phyloP scores from a whole-genome alignment of 2,797 vertebrate genomes.

The Phrynocephalus forsythii region DNA sequence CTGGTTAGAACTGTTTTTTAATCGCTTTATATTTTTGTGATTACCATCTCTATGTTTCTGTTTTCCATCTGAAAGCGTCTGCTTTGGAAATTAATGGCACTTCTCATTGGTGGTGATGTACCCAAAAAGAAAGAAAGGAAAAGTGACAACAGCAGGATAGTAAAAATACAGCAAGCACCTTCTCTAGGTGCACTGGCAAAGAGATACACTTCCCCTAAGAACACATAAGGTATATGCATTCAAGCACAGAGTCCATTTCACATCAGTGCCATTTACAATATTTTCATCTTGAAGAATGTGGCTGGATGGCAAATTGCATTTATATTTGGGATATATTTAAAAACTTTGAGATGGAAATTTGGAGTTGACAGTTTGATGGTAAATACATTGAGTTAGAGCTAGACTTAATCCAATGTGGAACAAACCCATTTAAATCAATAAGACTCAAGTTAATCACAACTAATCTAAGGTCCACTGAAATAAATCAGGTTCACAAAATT shows the following conservation, averaged over 20 bases:
- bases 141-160: slow-evolving; percentile 28
- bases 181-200: slow-evolving; percentile 39
- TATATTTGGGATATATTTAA: slow-evolving; percentile 51
- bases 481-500: not conserved
- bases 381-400: not conserved
- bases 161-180: slow-evolving; percentile 56
- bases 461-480: not conserved
- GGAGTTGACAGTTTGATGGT: slow-evolving; percentile 31
- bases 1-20: slow-evolving; percentile 81
- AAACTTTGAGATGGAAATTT: slow-evolving; percentile 52
- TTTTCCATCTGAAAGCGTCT: slow-evolving; percentile 66
- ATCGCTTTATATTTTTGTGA: slow-evolving; percentile 80
- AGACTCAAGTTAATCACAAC: not conserved
- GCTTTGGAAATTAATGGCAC: slow-evolving; percentile 71
- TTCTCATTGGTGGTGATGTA: slow-evolving; percentile 63
- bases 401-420: not conserved
- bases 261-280: slow-evolving; percentile 33
- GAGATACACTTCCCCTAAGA: slow-evolving; percentile 51
- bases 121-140: slow-evolving; percentile 32
- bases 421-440: not conserved
- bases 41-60: slow-evolving; percentile 65
- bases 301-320: slow-evolving; percentile 1
- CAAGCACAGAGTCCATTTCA: slow-evolving; percentile 29
- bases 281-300: slow-evolving; percentile 42
- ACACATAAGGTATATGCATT: slow-evolving; percentile 23